These are phyloP conservation scores for Poeciliopsis gracilis DNA, from an alignment of 2,797 vertebrate genomes.

Conservation along the genomic window DNA sequence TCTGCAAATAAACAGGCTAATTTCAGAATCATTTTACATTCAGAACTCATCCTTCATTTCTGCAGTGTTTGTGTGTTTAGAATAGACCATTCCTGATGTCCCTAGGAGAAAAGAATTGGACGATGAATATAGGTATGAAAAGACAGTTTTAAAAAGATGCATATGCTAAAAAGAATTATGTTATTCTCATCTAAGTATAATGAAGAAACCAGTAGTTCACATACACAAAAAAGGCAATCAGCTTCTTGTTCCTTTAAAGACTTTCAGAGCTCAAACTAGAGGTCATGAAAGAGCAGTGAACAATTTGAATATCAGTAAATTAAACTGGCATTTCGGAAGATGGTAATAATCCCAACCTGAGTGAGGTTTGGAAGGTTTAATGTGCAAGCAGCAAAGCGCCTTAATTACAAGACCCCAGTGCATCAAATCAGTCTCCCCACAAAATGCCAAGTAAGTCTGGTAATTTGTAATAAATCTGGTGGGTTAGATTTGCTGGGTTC, in stretches of 20 bases:
- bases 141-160: not conserved
- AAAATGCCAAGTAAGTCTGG: constrained; percentile 16
- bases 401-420: constrained; percentile 10
- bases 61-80: constrained; percentile 15
- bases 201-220: constrained; percentile 9
- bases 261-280: constrained; percentile 11
- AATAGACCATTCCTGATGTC: constrained; percentile 10
- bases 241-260: constrained; percentile 14
- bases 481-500: not conserved
- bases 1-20: constrained; percentile 37
- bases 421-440: not conserved
- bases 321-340: constrained; percentile 38
- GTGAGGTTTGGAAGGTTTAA: constrained; percentile 24
- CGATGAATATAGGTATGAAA: constrained; percentile 8
- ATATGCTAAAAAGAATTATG: constrained; percentile 9
- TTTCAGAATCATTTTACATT: constrained; percentile 29
- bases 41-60: constrained; percentile 9
- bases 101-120: constrained; percentile 7
- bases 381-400: constrained; percentile 10
- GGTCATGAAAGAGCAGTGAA: constrained; percentile 35
- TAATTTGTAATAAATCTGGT: constrained; percentile 4
- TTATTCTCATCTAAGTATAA: constrained; percentile 10
- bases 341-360: constrained; percentile 39
- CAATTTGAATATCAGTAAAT: constrained; percentile 51
- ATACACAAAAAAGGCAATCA: constrained; percentile 19